Percentiles rank a stretch among this genome's conserved stretches.
These are phyloP conservation scores for Geococcyx californianus DNA, from an alignment of 2,113 vertebrate genomes.

Conservation along the genomic window DNA sequence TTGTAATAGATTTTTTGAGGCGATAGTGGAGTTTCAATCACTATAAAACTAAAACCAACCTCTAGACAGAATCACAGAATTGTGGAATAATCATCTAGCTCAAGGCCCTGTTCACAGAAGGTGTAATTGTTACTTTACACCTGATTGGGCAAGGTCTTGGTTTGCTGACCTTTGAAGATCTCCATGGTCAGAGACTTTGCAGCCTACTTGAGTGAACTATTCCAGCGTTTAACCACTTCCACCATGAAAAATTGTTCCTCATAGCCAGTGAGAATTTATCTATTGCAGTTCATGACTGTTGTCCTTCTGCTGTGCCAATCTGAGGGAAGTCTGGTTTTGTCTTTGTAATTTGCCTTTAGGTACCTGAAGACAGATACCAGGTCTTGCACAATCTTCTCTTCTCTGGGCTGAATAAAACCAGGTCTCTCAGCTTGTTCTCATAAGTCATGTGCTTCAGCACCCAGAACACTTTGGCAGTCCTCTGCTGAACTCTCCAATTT, in stretches of 20 bases:
- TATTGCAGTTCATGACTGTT: not conserved
- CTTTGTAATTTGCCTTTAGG: not conserved
- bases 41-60: not conserved
- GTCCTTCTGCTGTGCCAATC: not conserved
- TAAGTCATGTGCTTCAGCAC: not conserved
- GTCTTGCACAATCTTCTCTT: not conserved
- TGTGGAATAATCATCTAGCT: not conserved
- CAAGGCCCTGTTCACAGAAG: not conserved
- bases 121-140: not conserved
- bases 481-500: not conserved
- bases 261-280: not conserved
- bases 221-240: fast-evolving
- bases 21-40: not conserved
- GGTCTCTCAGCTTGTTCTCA: not conserved
- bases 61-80: not conserved
- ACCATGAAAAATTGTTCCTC: not conserved
- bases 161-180: not conserved
- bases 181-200: not conserved
- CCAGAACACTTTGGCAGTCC: not conserved
- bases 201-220: not conserved
- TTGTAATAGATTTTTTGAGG: not conserved
- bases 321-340: not conserved
- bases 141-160: not conserved
- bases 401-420: not conserved
- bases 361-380: not conserved